These are phyloP conservation scores for Poecilia wingei DNA, from an alignment of 2,797 vertebrate species.

Conservation along the genomic window DNA sequence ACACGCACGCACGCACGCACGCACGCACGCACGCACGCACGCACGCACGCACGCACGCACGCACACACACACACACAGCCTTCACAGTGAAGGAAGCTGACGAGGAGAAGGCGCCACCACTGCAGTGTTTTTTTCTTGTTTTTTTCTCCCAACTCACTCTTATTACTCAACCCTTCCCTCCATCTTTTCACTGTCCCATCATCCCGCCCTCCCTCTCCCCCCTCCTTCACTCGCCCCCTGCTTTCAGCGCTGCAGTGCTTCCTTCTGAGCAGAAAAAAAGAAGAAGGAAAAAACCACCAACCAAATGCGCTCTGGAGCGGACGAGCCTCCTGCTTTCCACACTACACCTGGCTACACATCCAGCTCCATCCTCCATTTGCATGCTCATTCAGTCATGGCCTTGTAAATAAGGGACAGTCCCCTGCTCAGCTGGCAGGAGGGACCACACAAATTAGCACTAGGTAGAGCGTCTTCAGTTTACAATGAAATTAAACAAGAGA, in stretches of 20 bases:
- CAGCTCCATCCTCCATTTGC: slow-evolving; percentile 56
- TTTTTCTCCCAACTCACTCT: slow-evolving; percentile 50
- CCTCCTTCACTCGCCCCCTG: slow-evolving; percentile 17
- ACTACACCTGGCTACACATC: slow-evolving; percentile 55
- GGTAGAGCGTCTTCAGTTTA: not conserved
- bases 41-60: slow-evolving; percentile 2
- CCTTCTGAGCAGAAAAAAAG: slow-evolving; percentile 41
- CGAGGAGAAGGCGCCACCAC: slow-evolving; percentile 38
- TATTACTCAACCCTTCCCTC: slow-evolving; percentile 41
- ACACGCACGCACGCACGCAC: not conserved
- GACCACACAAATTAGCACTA: slow-evolving; percentile 17
- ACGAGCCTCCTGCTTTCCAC: slow-evolving; percentile 54
- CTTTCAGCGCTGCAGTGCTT: slow-evolving; percentile 70
- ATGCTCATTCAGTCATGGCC: slow-evolving; percentile 56
- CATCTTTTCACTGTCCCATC: slow-evolving; percentile 35
- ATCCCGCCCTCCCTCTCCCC: slow-evolving; percentile 7
- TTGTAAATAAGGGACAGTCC: slow-evolving; percentile 61
- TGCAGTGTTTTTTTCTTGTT: slow-evolving; percentile 71
- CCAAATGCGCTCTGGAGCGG: slow-evolving; percentile 44
- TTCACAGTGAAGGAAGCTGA: not conserved
- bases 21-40: too few species aligned
- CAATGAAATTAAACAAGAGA: not conserved
- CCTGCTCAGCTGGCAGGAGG: slow-evolving; percentile 32
- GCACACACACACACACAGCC: slow-evolving; percentile 5
- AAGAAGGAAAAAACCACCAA: slow-evolving; percentile 46